Evolutionary conservation across 2,797 vertebrate species (phyloP), one percentile per base, ranked within the genome.

Genomic region (Clarias laeviceps): DNA sequence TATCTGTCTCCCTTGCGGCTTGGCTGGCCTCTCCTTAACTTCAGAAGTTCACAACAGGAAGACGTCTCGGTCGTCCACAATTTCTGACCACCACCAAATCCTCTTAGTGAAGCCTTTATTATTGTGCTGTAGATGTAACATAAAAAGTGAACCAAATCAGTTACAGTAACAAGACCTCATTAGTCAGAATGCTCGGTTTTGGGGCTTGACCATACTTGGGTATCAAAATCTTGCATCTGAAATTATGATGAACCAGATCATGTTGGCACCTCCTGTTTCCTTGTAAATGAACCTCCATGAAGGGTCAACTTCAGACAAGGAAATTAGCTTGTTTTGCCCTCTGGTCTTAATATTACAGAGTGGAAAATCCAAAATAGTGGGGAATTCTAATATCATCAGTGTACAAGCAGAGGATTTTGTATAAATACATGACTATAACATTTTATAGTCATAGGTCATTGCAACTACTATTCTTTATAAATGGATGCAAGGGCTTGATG

Each of bases 11-110:
- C 73, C 69, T 45, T 59, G 82, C 62, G 62, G 81, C 78, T 87
- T 90, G 88, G 89, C 89, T 88, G 84, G 82, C 87, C 89, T 88
- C 84, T 83, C 80, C 70, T 86, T 88, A 85, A 81, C 87, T 86
- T 86, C 70, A 45, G 59, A 84, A 88, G 83, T 84, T 80, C 73
- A 74, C 82, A 82, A 54, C 56, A 87, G 83, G 73, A 87, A 83
- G 66, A 56, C 32, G 22, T 62, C 73, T 84, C 78, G 59, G 50
- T 86, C 64, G 56, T 85, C 4, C 20, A 86, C 65, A 78, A 61
- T 88, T 83, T 85, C 79, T 82, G 64, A 86, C 80, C 50, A 29
- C 45, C 82, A 85, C 70, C 66, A 65, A 82, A 74, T 29, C 57
- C 54, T 66, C 24, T 78, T 74, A 81, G 70, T 45, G 34, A n/a